phyloP scores from a whole-genome alignment of 1,140 invertebrate genomes.

The Pemphigus obesinymphae region DNA sequence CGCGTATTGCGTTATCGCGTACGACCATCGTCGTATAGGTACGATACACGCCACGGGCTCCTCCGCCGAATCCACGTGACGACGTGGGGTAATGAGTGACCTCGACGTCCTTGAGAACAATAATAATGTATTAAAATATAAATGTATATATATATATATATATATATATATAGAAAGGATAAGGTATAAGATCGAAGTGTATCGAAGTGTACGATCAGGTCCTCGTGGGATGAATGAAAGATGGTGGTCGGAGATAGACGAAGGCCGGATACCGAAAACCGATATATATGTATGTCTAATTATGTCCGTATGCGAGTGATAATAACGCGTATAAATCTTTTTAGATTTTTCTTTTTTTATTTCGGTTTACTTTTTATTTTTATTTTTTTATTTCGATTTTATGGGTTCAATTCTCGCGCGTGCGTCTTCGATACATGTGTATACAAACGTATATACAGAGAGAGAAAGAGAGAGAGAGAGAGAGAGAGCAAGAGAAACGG shows the following conservation, averaged over 20 bases:
- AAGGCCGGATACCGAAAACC: background rate
- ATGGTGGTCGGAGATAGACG: constrained; percentile 12
- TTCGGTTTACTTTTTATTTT: background rate
- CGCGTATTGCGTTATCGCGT: background rate
- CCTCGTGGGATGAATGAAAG: constrained; percentile 37
- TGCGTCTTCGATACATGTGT: no score
- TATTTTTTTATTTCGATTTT: background rate
- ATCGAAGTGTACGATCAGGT: background rate
- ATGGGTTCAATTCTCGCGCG: no score
- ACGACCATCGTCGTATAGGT: background rate
- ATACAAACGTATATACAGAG: no score
- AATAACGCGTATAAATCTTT: constrained; percentile 6
- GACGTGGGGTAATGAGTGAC: background rate
- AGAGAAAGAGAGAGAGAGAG: no score
- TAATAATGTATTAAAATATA: background rate
- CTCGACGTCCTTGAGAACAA: background rate
- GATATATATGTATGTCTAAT: constrained; percentile 7
- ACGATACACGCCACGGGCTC: background rate
- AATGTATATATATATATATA: no score
- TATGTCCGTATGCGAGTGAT: background rate
- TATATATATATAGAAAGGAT: no score
- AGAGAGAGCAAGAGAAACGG: no score
- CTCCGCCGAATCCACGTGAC: constrained; percentile 2
- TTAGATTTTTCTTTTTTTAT: background rate
- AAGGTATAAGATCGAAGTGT: no score